Evolutionary conservation across 2,888 invertebrate species (phyloP), one percentile per base, ranked within the genome.

Genomic region (Lycocerus yunnanus): DNA sequence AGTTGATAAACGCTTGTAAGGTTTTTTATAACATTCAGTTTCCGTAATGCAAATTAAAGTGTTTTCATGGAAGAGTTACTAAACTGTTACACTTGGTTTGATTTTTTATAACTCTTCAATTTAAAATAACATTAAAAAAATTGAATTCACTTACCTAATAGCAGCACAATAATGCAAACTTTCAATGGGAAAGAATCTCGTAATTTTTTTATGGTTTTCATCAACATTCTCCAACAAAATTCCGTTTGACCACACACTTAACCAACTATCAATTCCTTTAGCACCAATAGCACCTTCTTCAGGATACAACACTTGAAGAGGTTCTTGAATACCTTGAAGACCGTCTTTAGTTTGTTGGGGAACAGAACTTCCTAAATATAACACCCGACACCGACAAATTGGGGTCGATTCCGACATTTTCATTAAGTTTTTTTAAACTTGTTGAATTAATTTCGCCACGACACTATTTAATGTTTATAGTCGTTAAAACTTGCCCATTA

Each of bases 301-400:
- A 74, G 98, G 97, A 88, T 99, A 99, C 74, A 98, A 89, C 84
- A 98, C 98, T 81, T 96, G 93, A 82, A 99, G 88, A 2, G 99
- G 99, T 86, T 99, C 98, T 89, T 99, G 99, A 80, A 98, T 96
- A 73, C 97, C 97, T 85, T 98, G 96, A 67, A 99, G 90, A 68
- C 99, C 99, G 85, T 99, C 98, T 87, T 99, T 98, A 85, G 97
- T 97, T 86, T 97, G 96, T 84, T 98, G 97, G 24, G 99, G 97
- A 83, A 98, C 98, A 18, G 97, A 94, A 82, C 96, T 96, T 81
- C 99, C 99, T 83, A 99, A 90, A 88, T 99, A 99, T 74, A 98
- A 91, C 71, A 99, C 98, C 78, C 97, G 93, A 88, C 98, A 99
- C 83, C 97, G 93, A 89, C 98, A 97, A 84, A 97, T 97, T 85